Conservation (phyloP, 2,797 vertebrate genomes). For the Nyctibius grandis region DNA sequence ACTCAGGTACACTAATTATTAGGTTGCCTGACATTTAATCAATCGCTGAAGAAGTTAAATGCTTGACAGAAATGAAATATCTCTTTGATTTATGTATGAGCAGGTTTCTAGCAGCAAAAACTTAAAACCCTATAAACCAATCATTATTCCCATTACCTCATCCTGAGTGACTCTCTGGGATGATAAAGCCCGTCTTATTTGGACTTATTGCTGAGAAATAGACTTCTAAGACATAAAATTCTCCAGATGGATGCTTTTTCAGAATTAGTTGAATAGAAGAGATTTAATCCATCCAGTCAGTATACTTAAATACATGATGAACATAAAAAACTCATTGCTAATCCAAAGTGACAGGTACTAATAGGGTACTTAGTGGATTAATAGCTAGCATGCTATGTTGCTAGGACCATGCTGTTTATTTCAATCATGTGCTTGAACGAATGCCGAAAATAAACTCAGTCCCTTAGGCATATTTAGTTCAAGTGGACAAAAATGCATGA, state of each 20-base stretch:
- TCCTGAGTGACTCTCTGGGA: slow-evolving; percentile 61
- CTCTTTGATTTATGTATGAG: slow-evolving; percentile 39
- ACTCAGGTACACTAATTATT: slow-evolving; percentile 52
- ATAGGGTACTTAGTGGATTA: slow-evolving; percentile 62
- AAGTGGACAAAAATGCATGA: slow-evolving; percentile 27
- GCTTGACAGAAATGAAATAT: slow-evolving; percentile 44
- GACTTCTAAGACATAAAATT: slow-evolving; percentile 60
- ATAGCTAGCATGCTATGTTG: slow-evolving; percentile 9
- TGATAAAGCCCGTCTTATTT: slow-evolving; percentile 47
- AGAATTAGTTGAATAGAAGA: slow-evolving; percentile 57
- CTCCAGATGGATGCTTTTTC: slow-evolving; percentile 49
- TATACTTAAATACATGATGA: slow-evolving; percentile 48
- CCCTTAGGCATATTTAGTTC: slow-evolving; percentile 15
- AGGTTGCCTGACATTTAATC: slow-evolving; percentile 58
- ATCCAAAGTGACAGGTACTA: slow-evolving; percentile 64
- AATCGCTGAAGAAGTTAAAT: slow-evolving; percentile 24
- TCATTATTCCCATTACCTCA: slow-evolving; percentile 65
- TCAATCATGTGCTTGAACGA: neutral
- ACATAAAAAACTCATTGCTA: slow-evolving; percentile 56
- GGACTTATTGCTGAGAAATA: slow-evolving; percentile 48
- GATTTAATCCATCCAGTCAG: slow-evolving; percentile 47
- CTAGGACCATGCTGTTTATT: slow-evolving; percentile 54
- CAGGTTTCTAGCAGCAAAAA: slow-evolving; percentile 37
- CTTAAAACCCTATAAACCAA: slow-evolving; percentile 47
- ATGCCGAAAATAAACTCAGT: slow-evolving; percentile 29